phyloP scores from a whole-genome alignment of 1,140 invertebrate species.

The Tetragonula clypearis region DNA sequence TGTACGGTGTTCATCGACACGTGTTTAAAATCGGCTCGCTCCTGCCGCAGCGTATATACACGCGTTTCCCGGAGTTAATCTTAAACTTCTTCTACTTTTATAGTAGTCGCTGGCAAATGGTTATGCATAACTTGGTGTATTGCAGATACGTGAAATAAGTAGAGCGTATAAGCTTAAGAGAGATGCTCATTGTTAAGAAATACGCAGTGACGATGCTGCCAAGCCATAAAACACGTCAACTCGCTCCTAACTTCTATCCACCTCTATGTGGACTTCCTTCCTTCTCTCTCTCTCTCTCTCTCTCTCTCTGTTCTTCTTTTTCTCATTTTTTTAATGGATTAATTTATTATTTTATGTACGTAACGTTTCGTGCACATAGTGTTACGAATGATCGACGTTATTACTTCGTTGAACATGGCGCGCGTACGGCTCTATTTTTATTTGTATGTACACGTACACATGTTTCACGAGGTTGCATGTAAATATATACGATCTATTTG shows the following conservation, averaged over 20 bases:
- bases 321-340: slow-evolving; percentile 66
- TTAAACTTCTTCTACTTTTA: slow-evolving; percentile 60
- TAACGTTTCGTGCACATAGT: neutral
- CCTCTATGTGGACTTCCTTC: slow-evolving; percentile 7
- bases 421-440: slow-evolving; percentile 63
- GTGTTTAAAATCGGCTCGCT: neutral
- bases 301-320: neutral
- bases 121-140: slow-evolving; percentile 68
- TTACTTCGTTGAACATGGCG: slow-evolving; percentile 70
- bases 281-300: neutral
- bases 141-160: slow-evolving; percentile 68
- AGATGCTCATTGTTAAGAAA: slow-evolving; percentile 64
- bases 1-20: slow-evolving; percentile 50
- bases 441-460: slow-evolving; percentile 58
- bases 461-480: slow-evolving; percentile 69
- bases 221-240: slow-evolving; percentile 74
- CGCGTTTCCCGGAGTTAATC: slow-evolving; percentile 35
- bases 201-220: slow-evolving; percentile 67
- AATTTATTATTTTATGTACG: slow-evolving; percentile 77
- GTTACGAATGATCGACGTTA: slow-evolving; percentile 58
- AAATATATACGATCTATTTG: slow-evolving; percentile 77
- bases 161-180: slow-evolving; percentile 61
- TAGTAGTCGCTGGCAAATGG: slow-evolving; percentile 55
- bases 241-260: slow-evolving; percentile 54
- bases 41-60: slow-evolving; percentile 26